Evolutionary conservation across 1,140 invertebrate genomes (phyloP).

Genomic region (Hyles euphorbiae): DNA sequence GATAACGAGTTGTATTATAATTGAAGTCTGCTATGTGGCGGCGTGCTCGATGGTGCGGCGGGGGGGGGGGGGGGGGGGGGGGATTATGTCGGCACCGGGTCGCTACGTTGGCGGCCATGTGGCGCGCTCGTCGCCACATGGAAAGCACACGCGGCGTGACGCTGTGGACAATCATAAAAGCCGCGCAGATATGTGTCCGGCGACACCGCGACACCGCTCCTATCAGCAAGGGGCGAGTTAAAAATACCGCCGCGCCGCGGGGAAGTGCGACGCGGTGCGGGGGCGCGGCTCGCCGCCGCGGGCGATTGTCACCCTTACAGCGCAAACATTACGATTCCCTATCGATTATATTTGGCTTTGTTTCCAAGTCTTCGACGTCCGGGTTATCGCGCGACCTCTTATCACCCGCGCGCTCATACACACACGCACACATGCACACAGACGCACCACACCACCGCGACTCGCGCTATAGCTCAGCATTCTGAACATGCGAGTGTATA

Average conservation of each 20-base stretch:
- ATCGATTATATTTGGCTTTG: not conserved
- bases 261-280: not conserved
- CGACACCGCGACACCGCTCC: not conserved
- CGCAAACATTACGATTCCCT: too few species aligned
- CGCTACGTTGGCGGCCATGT: too few species aligned
- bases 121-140: too few species aligned
- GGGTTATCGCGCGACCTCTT: constrained; percentile 61
- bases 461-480: too few species aligned
- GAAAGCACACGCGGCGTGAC: too few species aligned
- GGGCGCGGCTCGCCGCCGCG: not conserved
- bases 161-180: not conserved
- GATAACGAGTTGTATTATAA: constrained; percentile 17
- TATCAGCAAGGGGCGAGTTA: too few species aligned
- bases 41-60: too few species aligned
- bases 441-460: constrained; percentile 1
- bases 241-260: too few species aligned
- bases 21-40: not conserved
- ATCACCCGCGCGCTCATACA: constrained; percentile 30
- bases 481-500: too few species aligned
- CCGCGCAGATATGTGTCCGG: not conserved
- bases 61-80: too few species aligned
- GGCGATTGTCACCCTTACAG: not conserved
- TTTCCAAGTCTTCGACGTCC: constrained; percentile 24
- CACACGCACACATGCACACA: constrained; percentile 15
- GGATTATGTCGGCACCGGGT: too few species aligned